phyloP scores from a whole-genome alignment of 2,113 vertebrate species.

The Arvicanthis niloticus region DNA sequence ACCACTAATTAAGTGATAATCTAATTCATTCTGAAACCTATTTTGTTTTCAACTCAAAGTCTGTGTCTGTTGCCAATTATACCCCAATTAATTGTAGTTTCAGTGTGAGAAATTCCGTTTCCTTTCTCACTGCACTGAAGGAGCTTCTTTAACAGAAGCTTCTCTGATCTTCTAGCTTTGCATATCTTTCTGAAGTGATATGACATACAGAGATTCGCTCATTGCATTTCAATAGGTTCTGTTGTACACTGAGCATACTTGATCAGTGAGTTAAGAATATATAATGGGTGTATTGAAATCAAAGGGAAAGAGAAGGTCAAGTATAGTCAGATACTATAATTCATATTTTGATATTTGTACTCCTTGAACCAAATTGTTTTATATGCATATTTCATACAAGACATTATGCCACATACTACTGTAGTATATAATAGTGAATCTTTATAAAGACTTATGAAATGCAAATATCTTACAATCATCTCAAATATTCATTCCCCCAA shows the following conservation, averaged over 20 bases:
- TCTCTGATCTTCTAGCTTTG: conserved; percentile 58
- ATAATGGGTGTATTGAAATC: conserved; percentile 18
- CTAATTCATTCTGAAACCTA: conserved; percentile 76
- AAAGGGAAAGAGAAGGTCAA: conserved; percentile 59
- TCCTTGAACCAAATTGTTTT: conserved; percentile 27
- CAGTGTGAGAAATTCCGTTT: conserved; percentile 71
- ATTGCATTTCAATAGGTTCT: conserved; percentile 55
- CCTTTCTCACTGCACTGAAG: not conserved
- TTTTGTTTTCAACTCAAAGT: conserved; percentile 77
- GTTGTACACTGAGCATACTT: conserved; percentile 44
- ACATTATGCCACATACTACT: not conserved
- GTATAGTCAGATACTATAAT: not conserved
- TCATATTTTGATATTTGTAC: conserved; percentile 32
- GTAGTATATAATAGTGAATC: not conserved
- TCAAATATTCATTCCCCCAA: conserved; percentile 25
- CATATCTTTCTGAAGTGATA: conserved; percentile 63
- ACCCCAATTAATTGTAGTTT: conserved; percentile 78
- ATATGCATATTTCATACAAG: not conserved
- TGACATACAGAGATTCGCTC: conserved; percentile 32
- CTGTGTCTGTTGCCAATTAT: conserved; percentile 79
- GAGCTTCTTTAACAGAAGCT: not conserved
- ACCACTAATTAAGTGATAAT: conserved; percentile 83
- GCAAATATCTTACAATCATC: not conserved
- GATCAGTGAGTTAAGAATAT: conserved; percentile 38
- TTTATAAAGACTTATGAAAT: conserved; percentile 8